Evolutionary conservation across 1,140 invertebrate species (phyloP).

Genomic region (Heterodera carotae): DNA sequence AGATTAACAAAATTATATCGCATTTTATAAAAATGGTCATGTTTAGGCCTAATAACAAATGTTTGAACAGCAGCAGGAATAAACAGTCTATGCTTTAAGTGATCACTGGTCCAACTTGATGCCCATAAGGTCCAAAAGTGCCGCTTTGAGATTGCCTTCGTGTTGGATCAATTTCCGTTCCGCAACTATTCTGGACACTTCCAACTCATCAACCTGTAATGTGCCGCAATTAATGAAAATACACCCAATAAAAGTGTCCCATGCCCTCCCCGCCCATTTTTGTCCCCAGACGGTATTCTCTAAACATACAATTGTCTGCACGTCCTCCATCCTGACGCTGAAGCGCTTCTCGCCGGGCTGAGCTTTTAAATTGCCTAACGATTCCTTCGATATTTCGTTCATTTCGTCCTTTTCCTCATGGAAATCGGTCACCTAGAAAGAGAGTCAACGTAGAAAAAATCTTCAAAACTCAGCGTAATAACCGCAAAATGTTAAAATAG

Average conservation of each 20-base stretch:
- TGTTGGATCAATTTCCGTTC: conserved; percentile 33
- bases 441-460: background rate
- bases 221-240: too few species aligned
- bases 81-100: too few species aligned
- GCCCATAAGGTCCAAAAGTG: conserved; percentile 29
- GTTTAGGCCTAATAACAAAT: too few species aligned
- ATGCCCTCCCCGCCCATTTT: too few species aligned
- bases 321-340: conserved; percentile 33
- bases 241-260: background rate
- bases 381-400: conserved; percentile 37
- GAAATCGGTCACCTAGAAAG: conserved; percentile 30
- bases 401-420: conserved; percentile 36
- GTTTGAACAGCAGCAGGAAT: too few species aligned
- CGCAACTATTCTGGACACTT: conserved; percentile 31
- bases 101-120: conserved; percentile 19
- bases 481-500: background rate
- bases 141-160: conserved; percentile 31
- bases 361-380: conserved; percentile 34
- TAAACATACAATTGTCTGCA: conserved; percentile 30
- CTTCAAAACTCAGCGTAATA: background rate
- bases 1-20: too few species aligned
- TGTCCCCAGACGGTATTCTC: too few species aligned
- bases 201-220: conserved; percentile 28
- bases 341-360: conserved; percentile 33
- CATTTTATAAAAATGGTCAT: too few species aligned